Base-by-base conservation (phyloP, 2,888 invertebrate species). In the Erannis defoliaria region DNA sequence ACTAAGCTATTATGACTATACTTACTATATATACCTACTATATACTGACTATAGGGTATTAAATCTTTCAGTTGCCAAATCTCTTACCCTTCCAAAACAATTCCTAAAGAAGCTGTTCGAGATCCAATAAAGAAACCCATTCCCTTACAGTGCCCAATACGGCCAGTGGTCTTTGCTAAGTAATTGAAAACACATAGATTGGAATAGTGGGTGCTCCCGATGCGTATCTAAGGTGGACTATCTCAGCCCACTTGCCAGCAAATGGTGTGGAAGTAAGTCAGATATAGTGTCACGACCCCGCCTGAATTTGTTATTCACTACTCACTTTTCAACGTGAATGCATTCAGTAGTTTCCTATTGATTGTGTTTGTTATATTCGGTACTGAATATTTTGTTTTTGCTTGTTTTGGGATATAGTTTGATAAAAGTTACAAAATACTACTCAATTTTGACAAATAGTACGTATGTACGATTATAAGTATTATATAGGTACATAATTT, bases 191-290 rank as follows among this genome's bases (percentile, higher is more conserved):
- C 77, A 82, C 77, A 83, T 85, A 83, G 82, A 85, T 85, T 82
- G 83, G 75, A 77, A 77, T 75, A 78, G 78, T 58, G 70, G 74
- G 77, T 75, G 72, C 71, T 80, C 77, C 69, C 80, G 85, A 85
- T 88, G 81, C 84, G 81, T 86, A 89, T 88, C 89, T 85, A 80
- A 85, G 86, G 89, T 88, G 82, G 89, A 88, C 90, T 90, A 91
- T 91, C 87, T 78, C 90, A 86, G 79, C 74, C 85, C 92, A 91
- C 91, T 92, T 90, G 90, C 76, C 75, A 74, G 82, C 85, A 88
- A 92, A 92, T 90, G 89, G 89, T 64, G 77, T 78, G 87, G 85
- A 89, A 90, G 82, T 87, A 89, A 90, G 76, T 74, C 76, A 87
- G 84, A 88, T 89, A 87, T 83, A 89, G 84, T 76, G 82, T 80